phyloP scores from a whole-genome alignment of 2,113 vertebrate species.

The Ceratotherium simum region DNA sequence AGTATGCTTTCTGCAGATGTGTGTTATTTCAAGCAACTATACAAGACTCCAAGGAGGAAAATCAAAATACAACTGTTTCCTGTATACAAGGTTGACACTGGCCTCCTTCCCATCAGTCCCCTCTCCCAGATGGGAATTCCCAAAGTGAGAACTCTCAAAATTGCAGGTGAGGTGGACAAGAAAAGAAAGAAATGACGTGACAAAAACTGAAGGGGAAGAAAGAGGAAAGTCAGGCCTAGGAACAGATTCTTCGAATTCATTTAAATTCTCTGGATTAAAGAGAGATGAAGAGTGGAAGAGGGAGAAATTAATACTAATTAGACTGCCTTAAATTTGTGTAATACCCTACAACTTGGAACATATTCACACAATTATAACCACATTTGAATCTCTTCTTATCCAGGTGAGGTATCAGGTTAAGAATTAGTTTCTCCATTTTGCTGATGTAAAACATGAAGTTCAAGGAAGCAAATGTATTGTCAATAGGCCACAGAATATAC shows the following conservation, averaged over 20 bases:
- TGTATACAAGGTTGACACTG: background rate
- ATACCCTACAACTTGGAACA: background rate
- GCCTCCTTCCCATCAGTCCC: background rate
- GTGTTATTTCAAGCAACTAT: background rate
- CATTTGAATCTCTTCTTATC: background rate
- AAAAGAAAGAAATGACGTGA: background rate
- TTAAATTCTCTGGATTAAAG: background rate
- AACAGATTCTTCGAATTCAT: background rate
- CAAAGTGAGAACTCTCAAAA: background rate
- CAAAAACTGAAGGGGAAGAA: background rate
- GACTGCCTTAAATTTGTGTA: background rate
- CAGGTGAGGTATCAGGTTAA: background rate
- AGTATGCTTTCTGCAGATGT: background rate
- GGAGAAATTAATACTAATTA: background rate
- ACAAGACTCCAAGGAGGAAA: background rate
- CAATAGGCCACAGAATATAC: background rate
- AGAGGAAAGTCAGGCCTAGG: background rate
- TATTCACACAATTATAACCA: background rate
- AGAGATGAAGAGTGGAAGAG: background rate
- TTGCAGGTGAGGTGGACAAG: background rate
- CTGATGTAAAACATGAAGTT: background rate
- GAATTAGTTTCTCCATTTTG: background rate
- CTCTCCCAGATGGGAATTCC: background rate
- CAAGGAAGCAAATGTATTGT: background rate
- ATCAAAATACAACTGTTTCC: background rate